Percentiles rank a stretch among this genome's conserved stretches.
Conservation (phyloP, 2,113 vertebrate genomes). For the Phylloscopus whistleri region DNA sequence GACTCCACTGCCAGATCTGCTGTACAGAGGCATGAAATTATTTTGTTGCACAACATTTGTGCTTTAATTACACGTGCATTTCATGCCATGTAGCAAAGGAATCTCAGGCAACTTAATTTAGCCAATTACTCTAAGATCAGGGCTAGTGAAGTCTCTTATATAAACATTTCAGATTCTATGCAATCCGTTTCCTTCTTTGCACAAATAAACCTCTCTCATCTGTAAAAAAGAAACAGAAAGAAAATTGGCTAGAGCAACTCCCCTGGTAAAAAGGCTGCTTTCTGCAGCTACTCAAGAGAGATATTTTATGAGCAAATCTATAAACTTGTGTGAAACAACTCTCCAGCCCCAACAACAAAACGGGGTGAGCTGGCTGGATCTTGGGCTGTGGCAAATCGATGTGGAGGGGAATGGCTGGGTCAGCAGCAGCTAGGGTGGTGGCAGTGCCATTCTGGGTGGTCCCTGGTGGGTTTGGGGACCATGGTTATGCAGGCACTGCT, state of each 20-base stretch:
- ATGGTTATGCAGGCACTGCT: rapidly evolving
- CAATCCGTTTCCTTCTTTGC: neutral
- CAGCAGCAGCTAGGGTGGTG: neutral
- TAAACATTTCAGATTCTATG: neutral
- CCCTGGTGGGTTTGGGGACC: neutral
- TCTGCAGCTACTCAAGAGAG: neutral
- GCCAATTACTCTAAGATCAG: neutral
- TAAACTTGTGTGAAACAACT: neutral
- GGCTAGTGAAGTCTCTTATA: neutral
- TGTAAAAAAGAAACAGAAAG: neutral
- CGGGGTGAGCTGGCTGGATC: neutral
- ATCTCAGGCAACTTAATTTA: neutral
- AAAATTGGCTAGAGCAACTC: neutral
- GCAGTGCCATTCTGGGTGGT: neutral
- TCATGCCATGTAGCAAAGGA: neutral
- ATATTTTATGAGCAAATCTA: neutral
- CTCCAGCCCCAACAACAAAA: neutral
- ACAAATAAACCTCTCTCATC: neutral
- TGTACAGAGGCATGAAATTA: neutral
- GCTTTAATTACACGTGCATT: neutral
- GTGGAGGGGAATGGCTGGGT: neutral
- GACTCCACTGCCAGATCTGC: neutral
- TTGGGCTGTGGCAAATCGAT: rapidly evolving
- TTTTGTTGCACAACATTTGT: neutral
- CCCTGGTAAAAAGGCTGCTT: neutral